phyloP scores from a whole-genome alignment of 2,888 invertebrate species.

The Himalopsyche tibetana region DNA sequence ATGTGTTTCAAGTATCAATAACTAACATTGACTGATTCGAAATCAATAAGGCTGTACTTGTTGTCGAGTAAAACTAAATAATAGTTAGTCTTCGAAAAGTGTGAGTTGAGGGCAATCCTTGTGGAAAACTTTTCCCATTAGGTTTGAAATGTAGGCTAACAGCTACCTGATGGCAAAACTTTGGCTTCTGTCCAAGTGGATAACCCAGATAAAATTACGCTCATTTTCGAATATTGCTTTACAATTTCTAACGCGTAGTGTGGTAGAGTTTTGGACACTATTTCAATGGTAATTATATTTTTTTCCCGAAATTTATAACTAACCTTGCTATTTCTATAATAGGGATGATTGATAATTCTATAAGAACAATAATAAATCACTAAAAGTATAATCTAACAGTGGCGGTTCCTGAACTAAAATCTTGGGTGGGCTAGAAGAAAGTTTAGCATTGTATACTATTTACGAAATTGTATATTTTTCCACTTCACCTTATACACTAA shows the following conservation, averaged over 20 bases:
- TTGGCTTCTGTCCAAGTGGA: slow-evolving; percentile 31
- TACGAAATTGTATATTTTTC: no score
- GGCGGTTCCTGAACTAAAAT: no score
- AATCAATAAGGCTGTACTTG: neutral
- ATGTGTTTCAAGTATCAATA: neutral
- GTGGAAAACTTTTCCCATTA: slow-evolving; percentile 26
- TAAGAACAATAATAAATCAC: no score
- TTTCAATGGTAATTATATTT: neutral
- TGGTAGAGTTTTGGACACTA: neutral
- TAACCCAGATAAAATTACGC: slow-evolving; percentile 1
- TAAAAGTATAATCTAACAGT: no score
- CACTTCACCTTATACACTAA: no score
- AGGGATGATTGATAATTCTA: no score
- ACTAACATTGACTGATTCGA: neutral
- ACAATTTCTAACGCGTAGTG: neutral
- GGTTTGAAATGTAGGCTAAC: slow-evolving; percentile 25
- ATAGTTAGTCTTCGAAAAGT: neutral
- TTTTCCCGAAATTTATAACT: neutral
- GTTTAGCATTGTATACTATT: no score
- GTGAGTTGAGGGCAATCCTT: neutral
- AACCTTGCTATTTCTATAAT: no score
- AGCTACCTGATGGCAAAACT: slow-evolving; percentile 20
- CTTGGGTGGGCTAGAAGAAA: no score
- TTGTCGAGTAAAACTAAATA: slow-evolving; percentile 6
- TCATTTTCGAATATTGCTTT: slow-evolving; percentile 5